Conservation (phyloP, 2,113 vertebrate genomes). For the Emydura subglobosa region DNA sequence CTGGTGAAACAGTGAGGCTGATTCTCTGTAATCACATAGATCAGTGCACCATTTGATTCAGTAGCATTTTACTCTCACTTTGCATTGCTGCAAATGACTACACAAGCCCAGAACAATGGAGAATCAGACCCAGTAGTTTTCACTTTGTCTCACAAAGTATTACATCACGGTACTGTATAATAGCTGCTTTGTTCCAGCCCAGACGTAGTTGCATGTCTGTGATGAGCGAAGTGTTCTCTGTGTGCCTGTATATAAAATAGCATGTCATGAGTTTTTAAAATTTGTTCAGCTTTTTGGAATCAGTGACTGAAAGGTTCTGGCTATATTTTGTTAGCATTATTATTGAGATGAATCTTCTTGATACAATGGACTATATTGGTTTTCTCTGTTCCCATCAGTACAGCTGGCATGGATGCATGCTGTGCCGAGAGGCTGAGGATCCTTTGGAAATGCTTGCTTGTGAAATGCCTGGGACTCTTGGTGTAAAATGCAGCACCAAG, state of each 20-base stretch:
- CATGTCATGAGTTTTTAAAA: not conserved
- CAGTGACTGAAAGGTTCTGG: not conserved
- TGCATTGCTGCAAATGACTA: not conserved
- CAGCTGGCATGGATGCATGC: not conserved
- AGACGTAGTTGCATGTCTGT: not conserved
- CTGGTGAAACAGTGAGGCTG: not conserved
- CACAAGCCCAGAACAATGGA: not conserved
- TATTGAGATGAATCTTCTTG: not conserved
- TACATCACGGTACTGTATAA: not conserved
- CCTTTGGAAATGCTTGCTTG: not conserved
- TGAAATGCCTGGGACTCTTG: not conserved
- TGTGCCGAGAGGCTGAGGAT: not conserved
- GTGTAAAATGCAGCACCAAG: not conserved
- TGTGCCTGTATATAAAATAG: not conserved
- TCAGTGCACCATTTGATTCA: not conserved
- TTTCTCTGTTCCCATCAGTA: not conserved
- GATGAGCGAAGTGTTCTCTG: not conserved
- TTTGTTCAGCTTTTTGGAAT: not conserved
- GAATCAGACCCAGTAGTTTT: not conserved
- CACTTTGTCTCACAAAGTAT: not conserved
- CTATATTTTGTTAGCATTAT: not conserved
- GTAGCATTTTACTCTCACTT: not conserved
- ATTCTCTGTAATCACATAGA: not conserved
- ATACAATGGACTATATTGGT: accelerated
- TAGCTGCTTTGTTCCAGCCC: not conserved